Base-by-base conservation (phyloP, 2,113 vertebrate genomes). In the Capra hircus region DNA sequence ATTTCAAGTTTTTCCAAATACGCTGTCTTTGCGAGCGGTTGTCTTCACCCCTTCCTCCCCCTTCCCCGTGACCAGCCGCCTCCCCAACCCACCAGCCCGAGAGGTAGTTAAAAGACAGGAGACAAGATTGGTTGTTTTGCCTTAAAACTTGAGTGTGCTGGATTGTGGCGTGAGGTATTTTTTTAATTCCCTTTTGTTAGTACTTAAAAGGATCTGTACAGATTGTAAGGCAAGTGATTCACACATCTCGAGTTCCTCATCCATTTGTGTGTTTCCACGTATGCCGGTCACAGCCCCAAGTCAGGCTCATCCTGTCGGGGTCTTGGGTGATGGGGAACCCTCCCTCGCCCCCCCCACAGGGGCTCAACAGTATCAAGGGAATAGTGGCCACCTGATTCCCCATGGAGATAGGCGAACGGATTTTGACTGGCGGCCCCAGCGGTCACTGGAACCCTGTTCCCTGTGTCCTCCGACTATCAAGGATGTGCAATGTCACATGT, bases 151-250 rank as follows among this genome's bases (percentile, higher is more conserved):
- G 53, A 96, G 15, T 90, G 53, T 96, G 45, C 89, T 92, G 90
- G 87, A 87, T 85, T 86, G 91, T 94, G 85, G 30, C 88, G 93
- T 98, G 99, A 99, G 98, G 98, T 99, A 98, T 99, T 99, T 98
- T 64, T 99, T 74, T 99, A 99, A 99, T 99, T 99, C 98, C 98
- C 98, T 98, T 99, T 98, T 96, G 97, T 98, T 98, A 98, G 97
- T 98, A 98, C 94, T 97, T 92, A 81, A 97, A 98, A 97, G 96
- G 94, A 14, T 95, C 97, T 93, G 98, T 96, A 99, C 98, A 98
- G 92, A 43, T 96, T 67, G 94, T 92, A 74, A 98, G 97, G 98
- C 96, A 98, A 98, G 95, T 92, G 96, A 88, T 90, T 94, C 95
- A 96, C 98, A 98, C 77, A 60, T 92, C 45, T 11, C 50, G 25